These are phyloP conservation scores for Synaphobranchus kaupii DNA, from an alignment of 2,797 vertebrate species.

Conservation along the genomic window DNA sequence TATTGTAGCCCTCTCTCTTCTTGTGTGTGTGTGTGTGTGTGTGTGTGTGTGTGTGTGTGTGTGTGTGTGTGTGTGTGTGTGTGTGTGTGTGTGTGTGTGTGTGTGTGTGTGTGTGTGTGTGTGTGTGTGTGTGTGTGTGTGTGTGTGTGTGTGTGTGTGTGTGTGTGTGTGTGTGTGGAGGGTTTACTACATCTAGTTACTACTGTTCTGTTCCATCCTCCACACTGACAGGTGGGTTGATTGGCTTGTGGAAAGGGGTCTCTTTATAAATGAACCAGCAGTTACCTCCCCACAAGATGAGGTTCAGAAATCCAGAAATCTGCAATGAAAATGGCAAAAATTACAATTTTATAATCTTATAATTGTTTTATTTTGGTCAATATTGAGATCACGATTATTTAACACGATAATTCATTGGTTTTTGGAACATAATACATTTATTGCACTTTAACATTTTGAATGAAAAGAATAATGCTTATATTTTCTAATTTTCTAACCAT, in stretches of 20 bases:
- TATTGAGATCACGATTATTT: too few species aligned
- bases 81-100: not conserved
- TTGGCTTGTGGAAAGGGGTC: constrained; percentile 81
- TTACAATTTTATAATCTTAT: too few species aligned
- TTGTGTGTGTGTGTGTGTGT: not conserved
- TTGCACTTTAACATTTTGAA: too few species aligned
- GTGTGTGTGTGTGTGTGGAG: not conserved
- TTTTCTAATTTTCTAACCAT: too few species aligned
- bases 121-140: constrained; percentile 28
- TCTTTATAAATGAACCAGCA: constrained; percentile 97
- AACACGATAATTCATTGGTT: too few species aligned
- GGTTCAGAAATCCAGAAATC: constrained; percentile 91
- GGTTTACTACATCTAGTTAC: constrained; percentile 45
- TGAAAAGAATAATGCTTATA: too few species aligned
- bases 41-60: not conserved
- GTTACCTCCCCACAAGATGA: constrained; percentile 91
- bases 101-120: not conserved
- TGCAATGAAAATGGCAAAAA: constrained; percentile 45
- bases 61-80: not conserved
- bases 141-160: constrained; percentile 31
- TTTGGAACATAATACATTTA: too few species aligned
- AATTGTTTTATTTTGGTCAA: too few species aligned
- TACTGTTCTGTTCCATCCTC: constrained; percentile 71
- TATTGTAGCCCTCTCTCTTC: not conserved
- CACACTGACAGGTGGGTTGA: constrained; percentile 56